A percentile compares a stretch with the other conserved stretches of the same genome.
phyloP scores from a whole-genome alignment of 2,888 invertebrate genomes.

The Megamerina dolium region DNA sequence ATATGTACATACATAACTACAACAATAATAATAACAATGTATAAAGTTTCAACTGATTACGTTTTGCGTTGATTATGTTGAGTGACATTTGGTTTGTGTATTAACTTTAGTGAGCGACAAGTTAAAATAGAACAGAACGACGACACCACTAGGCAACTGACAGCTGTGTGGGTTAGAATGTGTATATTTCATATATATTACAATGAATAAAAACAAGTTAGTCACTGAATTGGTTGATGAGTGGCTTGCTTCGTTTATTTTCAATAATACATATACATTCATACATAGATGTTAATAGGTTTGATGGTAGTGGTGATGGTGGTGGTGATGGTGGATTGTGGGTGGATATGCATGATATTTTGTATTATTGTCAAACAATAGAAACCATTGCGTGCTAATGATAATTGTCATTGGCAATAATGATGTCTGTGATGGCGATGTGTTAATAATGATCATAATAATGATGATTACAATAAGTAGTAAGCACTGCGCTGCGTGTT shows the following conservation, averaged over 20 bases:
- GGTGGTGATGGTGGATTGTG: not conserved
- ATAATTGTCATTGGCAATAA: no score
- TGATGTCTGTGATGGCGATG: no score
- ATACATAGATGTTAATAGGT: not conserved
- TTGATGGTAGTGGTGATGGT: not conserved
- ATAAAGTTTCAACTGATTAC: conserved; percentile 35
- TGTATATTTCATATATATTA: no score
- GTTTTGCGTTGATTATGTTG: conserved; percentile 38
- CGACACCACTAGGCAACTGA: not conserved
- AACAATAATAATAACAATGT: conserved; percentile 17
- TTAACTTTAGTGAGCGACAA: not conserved
- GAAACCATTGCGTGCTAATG: no score
- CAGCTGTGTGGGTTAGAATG: no score
- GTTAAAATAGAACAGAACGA: not conserved
- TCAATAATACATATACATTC: no score
- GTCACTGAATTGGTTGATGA: no score
- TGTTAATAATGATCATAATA: not conserved
- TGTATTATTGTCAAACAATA: no score
- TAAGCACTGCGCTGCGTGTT: conserved; percentile 2
- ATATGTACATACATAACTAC: no score
- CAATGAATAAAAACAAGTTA: no score
- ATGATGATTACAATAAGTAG: not conserved
- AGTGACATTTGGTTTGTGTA: conserved; percentile 31
- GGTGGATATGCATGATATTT: no score
- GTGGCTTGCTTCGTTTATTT: no score